A percentile compares a stretch with the other conserved stretches of the same genome.
Evolutionary conservation across 2,888 invertebrate genomes (phyloP).

Genomic region (Leptinotarsa juncta): DNA sequence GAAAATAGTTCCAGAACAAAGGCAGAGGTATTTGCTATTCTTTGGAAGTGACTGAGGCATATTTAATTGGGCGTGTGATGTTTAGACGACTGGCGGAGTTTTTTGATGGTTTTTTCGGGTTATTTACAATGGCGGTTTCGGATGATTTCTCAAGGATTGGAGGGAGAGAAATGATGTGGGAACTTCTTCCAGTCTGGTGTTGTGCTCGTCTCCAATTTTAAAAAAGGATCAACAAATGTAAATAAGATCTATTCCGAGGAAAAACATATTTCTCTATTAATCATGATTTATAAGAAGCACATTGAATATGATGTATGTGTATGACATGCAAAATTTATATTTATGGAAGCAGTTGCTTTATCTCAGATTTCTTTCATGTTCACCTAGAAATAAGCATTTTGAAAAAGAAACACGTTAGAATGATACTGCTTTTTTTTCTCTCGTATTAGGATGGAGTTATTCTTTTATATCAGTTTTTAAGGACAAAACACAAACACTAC

Average conservation of each 20-base stretch:
- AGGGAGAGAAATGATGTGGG: not conserved
- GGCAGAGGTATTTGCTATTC: constrained; percentile 43
- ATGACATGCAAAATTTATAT: too few relatives aligned
- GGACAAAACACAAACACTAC: too few relatives aligned
- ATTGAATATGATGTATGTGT: too few relatives aligned
- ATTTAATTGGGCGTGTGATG: constrained; percentile 40
- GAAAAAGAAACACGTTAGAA: too few relatives aligned
- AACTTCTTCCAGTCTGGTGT: not conserved
- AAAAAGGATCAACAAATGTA: not conserved
- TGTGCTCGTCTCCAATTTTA: not conserved
- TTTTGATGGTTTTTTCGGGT: constrained; percentile 24
- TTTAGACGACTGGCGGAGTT: constrained; percentile 16
- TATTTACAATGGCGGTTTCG: constrained; percentile 5
- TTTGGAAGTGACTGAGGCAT: constrained; percentile 37
- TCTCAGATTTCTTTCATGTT: too few relatives aligned
- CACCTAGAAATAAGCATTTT: too few relatives aligned
- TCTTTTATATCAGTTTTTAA: too few relatives aligned
- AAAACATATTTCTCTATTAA: too few relatives aligned
- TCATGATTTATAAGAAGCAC: too few relatives aligned
- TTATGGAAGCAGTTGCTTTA: too few relatives aligned
- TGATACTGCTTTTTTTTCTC: too few relatives aligned
- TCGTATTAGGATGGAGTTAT: too few relatives aligned
- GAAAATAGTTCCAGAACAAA: constrained; percentile 47
- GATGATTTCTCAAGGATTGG: not conserved
- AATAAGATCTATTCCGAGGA: not conserved